These are phyloP conservation scores for Entomobrya proxima DNA, from an alignment of 2,888 invertebrate species.

Conservation along the genomic window DNA sequence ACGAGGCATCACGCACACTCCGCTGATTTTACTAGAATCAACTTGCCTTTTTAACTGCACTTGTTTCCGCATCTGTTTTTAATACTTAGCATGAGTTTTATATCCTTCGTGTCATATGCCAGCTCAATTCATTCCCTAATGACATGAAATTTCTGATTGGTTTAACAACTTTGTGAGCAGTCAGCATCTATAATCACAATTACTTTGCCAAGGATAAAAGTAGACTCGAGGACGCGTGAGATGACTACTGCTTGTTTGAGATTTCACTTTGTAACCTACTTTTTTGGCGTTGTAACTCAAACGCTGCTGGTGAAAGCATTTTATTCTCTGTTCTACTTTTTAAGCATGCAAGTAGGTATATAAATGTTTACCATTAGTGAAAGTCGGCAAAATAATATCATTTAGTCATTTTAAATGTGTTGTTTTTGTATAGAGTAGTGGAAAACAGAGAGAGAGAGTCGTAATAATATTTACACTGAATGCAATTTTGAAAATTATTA, in stretches of 20 bases:
- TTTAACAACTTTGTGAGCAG: not conserved
- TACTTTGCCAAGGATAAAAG: not conserved
- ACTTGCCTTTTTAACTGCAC: conserved; percentile 35
- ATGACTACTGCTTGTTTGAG: not conserved
- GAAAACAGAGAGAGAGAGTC: not conserved
- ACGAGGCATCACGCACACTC: conserved; percentile 15
- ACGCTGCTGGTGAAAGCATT: not conserved
- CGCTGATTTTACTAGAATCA: conserved; percentile 12
- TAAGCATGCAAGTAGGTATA: not conserved
- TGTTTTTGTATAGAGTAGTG: not conserved
- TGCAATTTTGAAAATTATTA: conserved; percentile 27
- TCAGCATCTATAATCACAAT: conserved; percentile 3
- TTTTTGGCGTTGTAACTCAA: not conserved
- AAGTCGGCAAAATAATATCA: not conserved
- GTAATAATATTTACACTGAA: not conserved
- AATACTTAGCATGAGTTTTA: conserved; percentile 16
- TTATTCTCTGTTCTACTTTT: not conserved
- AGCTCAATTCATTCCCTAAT: not conserved
- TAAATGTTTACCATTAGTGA: not conserved
- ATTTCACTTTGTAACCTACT: not conserved
- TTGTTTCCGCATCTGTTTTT: conserved; percentile 32
- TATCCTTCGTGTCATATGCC: conserved; percentile 2
- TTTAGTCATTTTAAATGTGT: not conserved
- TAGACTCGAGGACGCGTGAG: not conserved
- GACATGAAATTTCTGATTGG: conserved; percentile 8